Conservation (phyloP, 2,113 vertebrate genomes). For the Anser brachyrhynchus region DNA sequence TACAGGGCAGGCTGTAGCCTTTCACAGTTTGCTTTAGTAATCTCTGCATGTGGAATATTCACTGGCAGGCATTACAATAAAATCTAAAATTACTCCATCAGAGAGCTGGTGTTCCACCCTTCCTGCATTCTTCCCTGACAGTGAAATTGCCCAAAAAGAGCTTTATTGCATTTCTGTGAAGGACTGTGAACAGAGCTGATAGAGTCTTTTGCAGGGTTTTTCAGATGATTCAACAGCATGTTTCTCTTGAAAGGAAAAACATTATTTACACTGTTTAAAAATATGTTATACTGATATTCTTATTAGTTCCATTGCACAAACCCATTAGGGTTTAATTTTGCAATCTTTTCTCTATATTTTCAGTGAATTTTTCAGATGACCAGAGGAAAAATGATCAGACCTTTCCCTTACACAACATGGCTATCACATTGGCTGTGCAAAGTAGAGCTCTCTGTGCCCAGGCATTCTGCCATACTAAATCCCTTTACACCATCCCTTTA, state of each 20-base stretch:
- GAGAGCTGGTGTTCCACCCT: constrained; percentile 77
- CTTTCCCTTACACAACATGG: background rate
- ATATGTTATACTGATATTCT: background rate
- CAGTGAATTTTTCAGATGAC: background rate
- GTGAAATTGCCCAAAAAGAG: constrained; percentile 40
- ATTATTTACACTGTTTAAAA: background rate
- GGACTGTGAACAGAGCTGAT: background rate
- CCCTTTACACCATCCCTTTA: background rate
- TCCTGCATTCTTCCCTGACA: constrained; percentile 79
- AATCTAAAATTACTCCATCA: constrained; percentile 79
- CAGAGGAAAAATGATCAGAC: background rate
- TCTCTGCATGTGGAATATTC: constrained; percentile 73
- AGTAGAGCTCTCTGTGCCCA: background rate
- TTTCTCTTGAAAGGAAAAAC: background rate
- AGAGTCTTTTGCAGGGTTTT: background rate
- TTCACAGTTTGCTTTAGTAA: constrained; percentile 81
- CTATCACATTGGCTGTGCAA: background rate
- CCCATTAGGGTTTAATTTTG: background rate
- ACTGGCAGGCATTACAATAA: constrained; percentile 74
- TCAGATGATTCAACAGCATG: background rate
- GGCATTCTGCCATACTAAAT: background rate
- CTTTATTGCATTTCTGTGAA: constrained; percentile 31
- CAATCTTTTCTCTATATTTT: background rate
- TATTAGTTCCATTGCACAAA: background rate
- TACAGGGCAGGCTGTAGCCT: constrained; percentile 83